Evolutionary conservation across 1,140 invertebrate species (phyloP).

Genomic region (Sinonovacula constricta): DNA sequence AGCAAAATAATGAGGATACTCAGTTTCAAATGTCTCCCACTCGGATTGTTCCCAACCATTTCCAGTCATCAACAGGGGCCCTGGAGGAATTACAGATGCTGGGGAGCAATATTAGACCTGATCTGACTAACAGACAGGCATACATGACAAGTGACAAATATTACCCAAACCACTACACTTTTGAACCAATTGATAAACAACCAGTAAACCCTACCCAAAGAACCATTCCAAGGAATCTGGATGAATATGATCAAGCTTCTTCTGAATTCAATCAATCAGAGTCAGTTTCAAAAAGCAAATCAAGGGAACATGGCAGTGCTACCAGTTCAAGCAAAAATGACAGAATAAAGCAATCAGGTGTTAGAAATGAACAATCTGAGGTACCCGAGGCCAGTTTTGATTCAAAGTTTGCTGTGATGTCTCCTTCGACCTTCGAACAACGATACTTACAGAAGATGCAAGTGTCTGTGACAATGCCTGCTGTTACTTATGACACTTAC

Average conservation of each 20-base stretch:
- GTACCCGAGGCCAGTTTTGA: not conserved
- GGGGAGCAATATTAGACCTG: not conserved
- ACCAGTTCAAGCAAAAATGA: not conserved
- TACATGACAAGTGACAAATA: constrained; percentile 3
- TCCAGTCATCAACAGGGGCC: constrained; percentile 16
- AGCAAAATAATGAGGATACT: constrained; percentile 21
- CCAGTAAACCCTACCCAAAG: not conserved
- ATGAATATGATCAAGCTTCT: constrained; percentile 43
- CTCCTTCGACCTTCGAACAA: constrained; percentile 10
- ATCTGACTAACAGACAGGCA: not conserved
- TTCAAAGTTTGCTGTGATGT: not conserved
- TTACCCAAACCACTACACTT: not conserved
- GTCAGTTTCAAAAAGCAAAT: too few relatives aligned
- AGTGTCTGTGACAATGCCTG: constrained; percentile 42
- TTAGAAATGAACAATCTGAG: not conserved
- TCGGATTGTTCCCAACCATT: not conserved
- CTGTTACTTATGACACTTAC: constrained; percentile 39
- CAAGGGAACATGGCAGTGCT: not conserved
- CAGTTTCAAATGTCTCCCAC: constrained; percentile 32
- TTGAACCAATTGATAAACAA: constrained; percentile 13
- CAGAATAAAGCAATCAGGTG: not conserved
- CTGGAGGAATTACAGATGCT: not conserved
- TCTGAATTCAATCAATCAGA: too few relatives aligned
- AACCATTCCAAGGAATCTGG: constrained; percentile 34
- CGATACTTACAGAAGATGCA: constrained; percentile 33